phyloP scores from a whole-genome alignment of 2,113 vertebrate species.

The Bolborhynchus lineola region DNA sequence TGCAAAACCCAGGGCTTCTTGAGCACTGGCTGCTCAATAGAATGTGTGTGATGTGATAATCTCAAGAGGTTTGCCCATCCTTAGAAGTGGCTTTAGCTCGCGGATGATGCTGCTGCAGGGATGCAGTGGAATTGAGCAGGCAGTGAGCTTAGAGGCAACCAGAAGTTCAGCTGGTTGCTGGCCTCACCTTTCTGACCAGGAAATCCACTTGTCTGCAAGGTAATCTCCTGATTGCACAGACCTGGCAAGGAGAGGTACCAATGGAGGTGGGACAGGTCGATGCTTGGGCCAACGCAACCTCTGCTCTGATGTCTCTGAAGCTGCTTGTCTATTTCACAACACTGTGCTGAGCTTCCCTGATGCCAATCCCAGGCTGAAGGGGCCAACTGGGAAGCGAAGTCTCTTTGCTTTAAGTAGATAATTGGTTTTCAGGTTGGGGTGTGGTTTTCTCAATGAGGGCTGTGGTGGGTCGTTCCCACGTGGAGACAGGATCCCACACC shows the following conservation, averaged over 20 bases:
- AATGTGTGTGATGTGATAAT: background rate
- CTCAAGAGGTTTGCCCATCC: background rate
- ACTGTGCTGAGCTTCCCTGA: background rate
- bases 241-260: background rate
- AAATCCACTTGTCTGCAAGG: background rate
- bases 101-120: background rate
- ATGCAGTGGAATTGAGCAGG: background rate
- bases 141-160: background rate
- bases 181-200: background rate
- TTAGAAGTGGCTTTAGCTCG: background rate
- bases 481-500: background rate
- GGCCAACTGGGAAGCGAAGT: background rate
- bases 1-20: background rate
- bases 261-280: background rate
- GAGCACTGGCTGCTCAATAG: background rate
- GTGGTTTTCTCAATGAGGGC: background rate
- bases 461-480: background rate
- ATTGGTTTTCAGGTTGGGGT: background rate
- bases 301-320: background rate
- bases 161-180: background rate
- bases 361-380: background rate
- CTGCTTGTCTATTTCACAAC: constrained; percentile 9
- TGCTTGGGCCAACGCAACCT: background rate
- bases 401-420: background rate
- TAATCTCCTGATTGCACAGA: background rate